Evolutionary conservation across 2,888 invertebrate genomes (phyloP), one percentile per base, ranked within the genome.

Genomic region (Hirtodrosophila alboralis): DNA sequence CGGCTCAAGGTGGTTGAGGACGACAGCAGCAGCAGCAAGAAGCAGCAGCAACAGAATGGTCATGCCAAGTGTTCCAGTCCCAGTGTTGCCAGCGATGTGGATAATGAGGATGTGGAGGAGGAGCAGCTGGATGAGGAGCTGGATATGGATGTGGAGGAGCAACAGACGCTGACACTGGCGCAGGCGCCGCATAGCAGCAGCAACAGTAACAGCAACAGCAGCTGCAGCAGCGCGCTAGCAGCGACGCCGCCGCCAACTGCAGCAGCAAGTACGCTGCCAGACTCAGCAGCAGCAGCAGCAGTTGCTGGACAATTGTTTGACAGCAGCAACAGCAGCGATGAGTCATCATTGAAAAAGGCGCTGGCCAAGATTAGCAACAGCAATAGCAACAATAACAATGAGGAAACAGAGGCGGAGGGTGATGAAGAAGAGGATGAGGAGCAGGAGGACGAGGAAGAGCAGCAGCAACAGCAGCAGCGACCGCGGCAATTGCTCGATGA

Each of bases 271-370:
- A 86, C 86, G 16, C 88, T 88, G n/a, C 88, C 88, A 1, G 88
- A 89, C 36, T 88, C 89, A 34, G 88, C 86, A 18, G 88, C 88
- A 4, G 18, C 18, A 5, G 18, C n/a, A n/a, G n/a, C n/a, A 59
- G 87, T 84, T 43, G 88, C 88, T 5, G 89, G 88, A 2, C 89
- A 87, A 68, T 76, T 88, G 63, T 89, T 89, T 57, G 89, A 88
- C 53, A 89, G 87, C 78, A 89, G 89, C 78, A 88, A 87, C 63
- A 89, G 89, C 71, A 89, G 88, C 74, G 88, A 88, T 44, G 89
- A 77, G 44, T 75, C 73, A 12, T 84, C 85, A 12, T 84, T 88
- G 87, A 88, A 88, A 33, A 84, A 89, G 67, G 85, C 89, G 6
- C 69, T 88, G 61, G 87, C 86, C 36, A 86, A 87, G 68, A 88